Conservation (phyloP, 2,113 vertebrate species). For the Peromyscus maniculatus region DNA sequence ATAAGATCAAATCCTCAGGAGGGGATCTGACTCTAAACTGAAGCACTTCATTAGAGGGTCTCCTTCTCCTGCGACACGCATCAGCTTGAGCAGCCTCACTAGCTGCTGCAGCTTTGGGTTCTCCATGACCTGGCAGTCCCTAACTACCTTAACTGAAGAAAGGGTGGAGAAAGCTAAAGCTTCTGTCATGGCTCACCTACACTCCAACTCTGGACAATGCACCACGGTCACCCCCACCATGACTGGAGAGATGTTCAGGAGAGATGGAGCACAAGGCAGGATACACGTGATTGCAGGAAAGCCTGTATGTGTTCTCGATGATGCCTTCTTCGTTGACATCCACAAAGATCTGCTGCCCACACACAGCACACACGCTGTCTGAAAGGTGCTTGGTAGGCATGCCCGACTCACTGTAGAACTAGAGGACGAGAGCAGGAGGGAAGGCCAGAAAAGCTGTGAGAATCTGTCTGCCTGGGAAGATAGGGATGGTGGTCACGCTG, state of each 20-base stretch:
- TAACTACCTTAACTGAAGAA: neutral
- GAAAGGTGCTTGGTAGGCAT: constrained; percentile 99
- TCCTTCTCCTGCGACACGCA: neutral
- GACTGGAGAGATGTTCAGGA: neutral
- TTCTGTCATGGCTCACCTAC: neutral
- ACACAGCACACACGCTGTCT: constrained; percentile 97
- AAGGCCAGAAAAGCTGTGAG: constrained; percentile 48
- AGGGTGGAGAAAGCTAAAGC: neutral
- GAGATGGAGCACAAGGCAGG: constrained; percentile 83
- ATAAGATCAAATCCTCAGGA: neutral
- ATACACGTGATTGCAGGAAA: constrained; percentile 99
- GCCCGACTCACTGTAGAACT: constrained; percentile 98
- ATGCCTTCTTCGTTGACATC: constrained; percentile 98
- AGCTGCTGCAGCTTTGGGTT: neutral
- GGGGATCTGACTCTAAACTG: neutral
- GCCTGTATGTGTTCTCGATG: constrained; percentile 98
- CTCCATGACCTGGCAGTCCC: neutral
- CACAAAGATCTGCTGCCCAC: constrained; percentile 97
- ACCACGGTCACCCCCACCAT: neutral
- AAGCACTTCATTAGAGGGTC: neutral
- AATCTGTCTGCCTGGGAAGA: neutral
- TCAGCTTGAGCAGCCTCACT: neutral
- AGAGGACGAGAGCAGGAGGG: constrained; percentile 46
- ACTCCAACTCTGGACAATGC: neutral
- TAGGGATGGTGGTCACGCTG: neutral